A percentile compares a stretch with the other conserved stretches of the same genome.
Evolutionary conservation across 2,113 vertebrate species (phyloP).

Genomic region (Delphinus delphis): DNA sequence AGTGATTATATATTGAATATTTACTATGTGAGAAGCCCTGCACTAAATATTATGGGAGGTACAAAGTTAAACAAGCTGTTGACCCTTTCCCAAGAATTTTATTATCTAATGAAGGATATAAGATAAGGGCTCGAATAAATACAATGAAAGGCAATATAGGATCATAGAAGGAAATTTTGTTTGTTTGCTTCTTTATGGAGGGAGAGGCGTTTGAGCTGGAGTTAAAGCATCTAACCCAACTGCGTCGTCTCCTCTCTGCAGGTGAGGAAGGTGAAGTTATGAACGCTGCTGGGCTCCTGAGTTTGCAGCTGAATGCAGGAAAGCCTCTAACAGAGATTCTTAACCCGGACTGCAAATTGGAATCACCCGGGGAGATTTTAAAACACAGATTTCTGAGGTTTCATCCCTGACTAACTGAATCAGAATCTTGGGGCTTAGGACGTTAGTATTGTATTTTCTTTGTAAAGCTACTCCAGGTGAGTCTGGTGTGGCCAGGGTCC

Average conservation of each 20-base stretch:
- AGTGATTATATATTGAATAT: not conserved
- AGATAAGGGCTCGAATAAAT: not conserved
- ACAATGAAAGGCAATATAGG: not conserved
- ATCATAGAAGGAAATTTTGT: not conserved
- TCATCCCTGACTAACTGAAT: not conserved
- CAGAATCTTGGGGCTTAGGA: slow-evolving; percentile 17
- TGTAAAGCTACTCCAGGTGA: not conserved
- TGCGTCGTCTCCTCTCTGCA: not conserved
- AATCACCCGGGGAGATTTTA: slow-evolving; percentile 52
- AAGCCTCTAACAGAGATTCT: slow-evolving; percentile 24
- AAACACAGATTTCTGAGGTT: slow-evolving; percentile 35
- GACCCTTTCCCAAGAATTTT: slow-evolving; percentile 21
- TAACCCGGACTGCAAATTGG: slow-evolving; percentile 46
- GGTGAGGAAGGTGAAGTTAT: slow-evolving; percentile 10
- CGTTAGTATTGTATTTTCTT: not conserved
- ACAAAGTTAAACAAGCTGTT: slow-evolving; percentile 15
- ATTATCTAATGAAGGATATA: not conserved
- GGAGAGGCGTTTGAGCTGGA: not conserved
- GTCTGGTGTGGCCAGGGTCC: not conserved
- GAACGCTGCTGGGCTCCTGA: not conserved
- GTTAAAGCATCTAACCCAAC: not conserved
- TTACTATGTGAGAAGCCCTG: slow-evolving; percentile 36
- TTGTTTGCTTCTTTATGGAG: not conserved
- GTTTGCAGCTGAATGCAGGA: slow-evolving; percentile 45
- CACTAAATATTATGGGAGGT: slow-evolving; percentile 27